A percentile compares a stretch with the other conserved stretches of the same genome.
These are phyloP conservation scores for Dryas iulia DNA, from an alignment of 1,140 invertebrate species.

Conservation along the genomic window DNA sequence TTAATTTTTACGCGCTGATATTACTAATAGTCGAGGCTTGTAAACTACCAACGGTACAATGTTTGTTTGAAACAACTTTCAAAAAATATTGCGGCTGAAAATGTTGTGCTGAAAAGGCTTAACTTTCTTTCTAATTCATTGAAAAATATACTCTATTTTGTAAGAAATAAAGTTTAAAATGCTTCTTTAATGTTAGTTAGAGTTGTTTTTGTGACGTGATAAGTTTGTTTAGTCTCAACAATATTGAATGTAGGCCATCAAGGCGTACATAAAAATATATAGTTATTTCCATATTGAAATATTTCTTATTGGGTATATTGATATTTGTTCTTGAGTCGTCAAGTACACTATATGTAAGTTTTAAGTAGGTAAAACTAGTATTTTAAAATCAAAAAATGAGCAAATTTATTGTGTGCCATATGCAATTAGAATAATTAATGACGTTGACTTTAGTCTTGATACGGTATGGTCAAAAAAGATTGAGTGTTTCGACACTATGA, in stretches of 20 bases:
- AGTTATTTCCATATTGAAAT: constrained; percentile 29
- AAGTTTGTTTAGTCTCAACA: constrained; percentile 27
- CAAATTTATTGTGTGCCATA: too few species aligned
- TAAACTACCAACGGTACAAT: constrained; percentile 21
- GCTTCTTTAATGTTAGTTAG: neutral
- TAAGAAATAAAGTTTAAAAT: neutral
- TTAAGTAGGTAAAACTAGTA: too few species aligned
- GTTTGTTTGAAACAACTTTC: constrained; percentile 13
- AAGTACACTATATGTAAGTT: too few species aligned
- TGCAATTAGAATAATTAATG: too few species aligned
- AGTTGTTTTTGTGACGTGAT: constrained; percentile 18
- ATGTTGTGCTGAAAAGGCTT: neutral
- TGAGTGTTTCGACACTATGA: too few species aligned
- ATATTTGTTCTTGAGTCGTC: neutral
- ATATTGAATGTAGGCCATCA: constrained; percentile 29
- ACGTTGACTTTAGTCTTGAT: too few species aligned
- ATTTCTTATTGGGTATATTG: constrained; percentile 22
- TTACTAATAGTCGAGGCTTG: constrained; percentile 16
- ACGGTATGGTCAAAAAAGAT: too few species aligned
- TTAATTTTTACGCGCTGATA: constrained; percentile 1
- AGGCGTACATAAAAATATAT: constrained; percentile 24
- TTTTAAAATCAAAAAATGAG: too few species aligned
- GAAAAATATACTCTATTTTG: neutral
- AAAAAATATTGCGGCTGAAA: constrained; percentile 23
- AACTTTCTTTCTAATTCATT: neutral